Conservation (phyloP, 2,113 vertebrate species). For the Oreochromis niloticus region DNA sequence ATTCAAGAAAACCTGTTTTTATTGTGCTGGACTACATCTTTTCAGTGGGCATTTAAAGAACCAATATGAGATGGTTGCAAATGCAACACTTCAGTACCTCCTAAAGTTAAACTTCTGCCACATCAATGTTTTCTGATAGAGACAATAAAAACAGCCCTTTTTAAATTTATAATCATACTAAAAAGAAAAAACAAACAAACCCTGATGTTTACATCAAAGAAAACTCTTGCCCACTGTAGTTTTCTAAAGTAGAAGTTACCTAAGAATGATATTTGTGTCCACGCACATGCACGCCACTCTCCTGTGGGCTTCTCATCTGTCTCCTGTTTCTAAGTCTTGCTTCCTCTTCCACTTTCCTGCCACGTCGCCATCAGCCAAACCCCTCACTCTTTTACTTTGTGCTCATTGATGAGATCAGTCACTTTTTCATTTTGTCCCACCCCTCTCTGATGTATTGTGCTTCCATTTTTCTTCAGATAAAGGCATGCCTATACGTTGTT, state of each 20-base stretch:
- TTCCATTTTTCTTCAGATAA: background rate
- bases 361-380: background rate
- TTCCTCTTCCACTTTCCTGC: background rate
- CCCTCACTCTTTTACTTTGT: background rate
- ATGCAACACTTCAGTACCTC: background rate
- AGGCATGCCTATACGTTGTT: background rate
- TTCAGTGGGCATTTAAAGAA: background rate
- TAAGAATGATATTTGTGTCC: background rate
- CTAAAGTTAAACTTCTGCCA: background rate
- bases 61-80: background rate
- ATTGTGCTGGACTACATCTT: accelerated
- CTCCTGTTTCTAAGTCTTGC: constrained; percentile 4
- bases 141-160: background rate
- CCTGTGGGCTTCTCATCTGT: background rate
- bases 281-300: background rate
- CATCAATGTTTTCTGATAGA: accelerated
- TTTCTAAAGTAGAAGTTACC: background rate
- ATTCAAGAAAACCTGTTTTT: background rate
- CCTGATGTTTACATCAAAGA: background rate
- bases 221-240: background rate
- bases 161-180: background rate
- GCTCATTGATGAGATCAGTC: background rate
- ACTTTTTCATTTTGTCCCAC: background rate
- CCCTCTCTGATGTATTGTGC: background rate
- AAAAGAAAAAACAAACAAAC: accelerated